These are phyloP conservation scores for Erythrocebus patas DNA, from an alignment of 2,113 vertebrate species.

Conservation along the genomic window DNA sequence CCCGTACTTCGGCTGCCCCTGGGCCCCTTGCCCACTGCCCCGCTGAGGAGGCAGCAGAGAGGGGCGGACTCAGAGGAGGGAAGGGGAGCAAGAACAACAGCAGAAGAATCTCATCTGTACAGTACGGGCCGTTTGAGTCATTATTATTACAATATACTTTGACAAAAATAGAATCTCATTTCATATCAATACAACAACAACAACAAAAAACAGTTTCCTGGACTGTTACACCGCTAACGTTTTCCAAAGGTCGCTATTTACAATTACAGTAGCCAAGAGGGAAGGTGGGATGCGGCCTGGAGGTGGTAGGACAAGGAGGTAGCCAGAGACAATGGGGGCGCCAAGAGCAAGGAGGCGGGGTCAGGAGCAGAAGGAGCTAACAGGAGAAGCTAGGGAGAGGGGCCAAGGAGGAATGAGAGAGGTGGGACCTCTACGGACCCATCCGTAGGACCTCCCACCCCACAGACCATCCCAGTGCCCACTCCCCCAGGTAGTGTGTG, in stretches of 20 bases:
- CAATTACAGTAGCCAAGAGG: slow-evolving; percentile 82
- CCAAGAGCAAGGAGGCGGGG: slow-evolving; percentile 19
- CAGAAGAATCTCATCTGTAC: slow-evolving; percentile 80
- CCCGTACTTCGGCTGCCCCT: background rate
- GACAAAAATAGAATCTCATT: slow-evolving; percentile 89
- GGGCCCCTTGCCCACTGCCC: background rate
- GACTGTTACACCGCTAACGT: slow-evolving; percentile 81
- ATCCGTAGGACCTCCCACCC: background rate
- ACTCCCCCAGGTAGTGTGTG: background rate
- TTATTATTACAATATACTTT: slow-evolving; percentile 88
- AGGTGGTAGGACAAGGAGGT: slow-evolving; percentile 53
- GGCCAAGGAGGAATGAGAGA: background rate
- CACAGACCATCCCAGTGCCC: background rate
- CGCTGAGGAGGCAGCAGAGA: background rate
- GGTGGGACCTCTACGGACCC: background rate
- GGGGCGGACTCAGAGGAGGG: slow-evolving; percentile 7
- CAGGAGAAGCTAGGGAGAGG: background rate
- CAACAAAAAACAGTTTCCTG: slow-evolving; percentile 79
- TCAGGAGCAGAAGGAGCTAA: background rate
- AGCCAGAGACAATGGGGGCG: slow-evolving; percentile 30
- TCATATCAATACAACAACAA: slow-evolving; percentile 86
- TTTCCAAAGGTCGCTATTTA: slow-evolving; percentile 82
- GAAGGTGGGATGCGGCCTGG: slow-evolving; percentile 66
- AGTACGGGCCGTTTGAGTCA: slow-evolving; percentile 81
- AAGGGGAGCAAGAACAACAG: slow-evolving; percentile 71